phyloP scores from a whole-genome alignment of 2,113 vertebrate genomes.

The Pao palembangensis region DNA sequence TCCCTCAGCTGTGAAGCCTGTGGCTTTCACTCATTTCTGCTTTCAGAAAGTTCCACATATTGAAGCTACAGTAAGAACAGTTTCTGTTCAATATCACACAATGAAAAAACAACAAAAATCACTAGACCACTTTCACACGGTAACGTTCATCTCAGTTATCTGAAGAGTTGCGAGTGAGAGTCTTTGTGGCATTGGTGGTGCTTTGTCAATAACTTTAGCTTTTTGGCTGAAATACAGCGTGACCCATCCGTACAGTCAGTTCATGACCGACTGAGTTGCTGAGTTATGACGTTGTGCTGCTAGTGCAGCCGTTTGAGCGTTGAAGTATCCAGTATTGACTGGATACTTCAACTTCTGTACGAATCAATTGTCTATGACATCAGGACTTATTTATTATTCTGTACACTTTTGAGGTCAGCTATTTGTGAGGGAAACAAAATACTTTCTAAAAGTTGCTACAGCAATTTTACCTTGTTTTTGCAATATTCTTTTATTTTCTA shows the following conservation, averaged over 20 bases:
- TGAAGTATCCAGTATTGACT: neutral
- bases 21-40: conserved; percentile 6
- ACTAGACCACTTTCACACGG: no score
- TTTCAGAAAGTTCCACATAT: conserved; percentile 8
- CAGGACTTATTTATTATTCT: neutral
- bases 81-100: no score
- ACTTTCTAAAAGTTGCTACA: no score
- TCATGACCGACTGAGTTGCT: neutral
- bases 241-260: no score
- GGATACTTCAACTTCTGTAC: no score
- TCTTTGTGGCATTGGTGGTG: no score
- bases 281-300: neutral
- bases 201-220: neutral
- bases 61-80: no score
- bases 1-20: conserved; percentile 29
- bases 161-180: no score
- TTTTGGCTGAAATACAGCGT: neutral
- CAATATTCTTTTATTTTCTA: no score
- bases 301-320: neutral
- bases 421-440: neutral
- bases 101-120: no score
- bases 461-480: neutral
- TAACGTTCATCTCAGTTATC: no score
- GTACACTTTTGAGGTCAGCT: neutral
- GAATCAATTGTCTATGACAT: neutral